Percentiles rank a stretch among this genome's conserved stretches.
These are phyloP conservation scores for Psammodynastes pulverulentus DNA, from an alignment of 2,113 vertebrate species.

Conservation along the genomic window DNA sequence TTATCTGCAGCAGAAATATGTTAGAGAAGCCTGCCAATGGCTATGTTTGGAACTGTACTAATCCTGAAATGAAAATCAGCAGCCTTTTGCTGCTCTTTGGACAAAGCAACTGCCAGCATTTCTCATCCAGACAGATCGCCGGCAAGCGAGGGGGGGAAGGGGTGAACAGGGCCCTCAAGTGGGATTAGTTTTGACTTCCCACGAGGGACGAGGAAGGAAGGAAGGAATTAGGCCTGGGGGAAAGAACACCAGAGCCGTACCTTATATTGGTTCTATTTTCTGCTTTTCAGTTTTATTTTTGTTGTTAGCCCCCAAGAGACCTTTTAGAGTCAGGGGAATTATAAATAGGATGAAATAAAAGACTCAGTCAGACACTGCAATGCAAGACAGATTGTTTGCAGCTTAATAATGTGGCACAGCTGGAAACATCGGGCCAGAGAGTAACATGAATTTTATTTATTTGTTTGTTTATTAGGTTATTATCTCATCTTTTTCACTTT, in stretches of 20 bases:
- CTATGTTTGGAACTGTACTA: slow-evolving; percentile 5
- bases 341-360: neutral
- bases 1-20: neutral
- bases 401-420: slow-evolving; percentile 19
- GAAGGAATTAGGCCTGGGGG: neutral
- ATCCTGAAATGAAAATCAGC: slow-evolving; percentile 13
- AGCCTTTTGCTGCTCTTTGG: slow-evolving; percentile 2
- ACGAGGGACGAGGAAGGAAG: accelerated
- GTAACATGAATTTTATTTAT: neutral
- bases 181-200: neutral
- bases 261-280: neutral
- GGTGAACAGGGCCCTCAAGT: neutral
- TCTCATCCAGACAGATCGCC: neutral
- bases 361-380: neutral
- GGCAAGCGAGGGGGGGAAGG: neutral
- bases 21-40: slow-evolving; percentile 3
- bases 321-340: neutral
- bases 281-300: neutral
- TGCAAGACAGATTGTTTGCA: neutral
- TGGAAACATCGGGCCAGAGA: neutral
- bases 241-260: neutral
- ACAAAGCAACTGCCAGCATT: neutral
- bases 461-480: neutral
- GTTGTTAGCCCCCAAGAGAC: neutral
- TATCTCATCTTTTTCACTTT: neutral